Conservation (phyloP, 2,113 vertebrate species). For the Helogale parvula region DNA sequence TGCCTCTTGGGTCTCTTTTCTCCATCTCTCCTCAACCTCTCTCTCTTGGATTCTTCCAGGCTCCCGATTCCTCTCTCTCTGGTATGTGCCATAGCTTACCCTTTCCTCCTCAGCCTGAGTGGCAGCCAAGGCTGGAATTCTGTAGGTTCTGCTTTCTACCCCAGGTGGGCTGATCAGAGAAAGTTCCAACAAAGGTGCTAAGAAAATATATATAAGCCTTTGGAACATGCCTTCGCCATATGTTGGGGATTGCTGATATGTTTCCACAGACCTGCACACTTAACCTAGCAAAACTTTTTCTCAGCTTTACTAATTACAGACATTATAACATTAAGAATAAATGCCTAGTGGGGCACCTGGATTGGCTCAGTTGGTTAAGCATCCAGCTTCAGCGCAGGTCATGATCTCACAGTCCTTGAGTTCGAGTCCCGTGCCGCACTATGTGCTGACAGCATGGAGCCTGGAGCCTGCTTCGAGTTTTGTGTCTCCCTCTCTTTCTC, state of each 20-base stretch:
- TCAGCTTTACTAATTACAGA: slow-evolving; percentile 10
- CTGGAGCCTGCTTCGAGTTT: no score
- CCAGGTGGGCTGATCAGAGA: background rate
- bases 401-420: no score
- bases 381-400: no score
- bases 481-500: no score
- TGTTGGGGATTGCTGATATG: background rate
- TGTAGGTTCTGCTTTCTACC: background rate
- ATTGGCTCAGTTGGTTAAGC: no score
- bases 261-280: background rate
- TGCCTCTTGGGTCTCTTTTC: background rate
- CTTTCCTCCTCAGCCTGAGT: background rate
- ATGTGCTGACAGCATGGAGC: no score
- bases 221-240: background rate
- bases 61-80: background rate
- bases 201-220: slow-evolving; percentile 20
- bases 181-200: background rate
- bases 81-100: background rate
- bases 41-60: background rate
- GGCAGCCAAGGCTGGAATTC: background rate
- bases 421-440: no score
- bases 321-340: slow-evolving; percentile 13
- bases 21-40: background rate
- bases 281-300: slow-evolving; percentile 35
- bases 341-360: background rate